Conservation (phyloP, 37 sponge, comb jelly and placozoan species). For the Spongilla lacustris region DNA sequence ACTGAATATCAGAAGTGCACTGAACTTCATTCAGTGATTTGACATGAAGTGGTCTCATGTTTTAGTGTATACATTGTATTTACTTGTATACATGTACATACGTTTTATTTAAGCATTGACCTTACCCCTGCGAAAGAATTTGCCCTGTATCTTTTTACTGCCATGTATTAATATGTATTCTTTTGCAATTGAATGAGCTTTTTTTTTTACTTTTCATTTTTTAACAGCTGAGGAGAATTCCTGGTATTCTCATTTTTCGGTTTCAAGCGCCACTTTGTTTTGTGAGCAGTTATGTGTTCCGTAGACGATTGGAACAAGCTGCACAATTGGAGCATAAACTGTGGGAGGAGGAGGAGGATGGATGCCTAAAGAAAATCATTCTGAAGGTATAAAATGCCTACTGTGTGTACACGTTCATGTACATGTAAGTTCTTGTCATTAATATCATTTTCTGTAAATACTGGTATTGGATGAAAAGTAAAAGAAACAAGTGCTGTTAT, state of each 20-base stretch:
- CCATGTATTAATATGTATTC: background rate
- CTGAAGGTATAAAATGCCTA: conserved; percentile 1
- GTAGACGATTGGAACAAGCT: conserved; percentile 26
- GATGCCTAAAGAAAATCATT: conserved; percentile 19
- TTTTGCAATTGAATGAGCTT: background rate
- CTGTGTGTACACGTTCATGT: too few species aligned
- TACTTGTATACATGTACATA: too few species aligned
- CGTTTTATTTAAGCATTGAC: too few species aligned
- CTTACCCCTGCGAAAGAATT: too few species aligned
- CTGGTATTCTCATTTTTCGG: conserved; percentile 67
- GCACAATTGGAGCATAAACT: conserved; percentile 9
- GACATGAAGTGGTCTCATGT: too few species aligned
- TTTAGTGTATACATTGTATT: too few species aligned
- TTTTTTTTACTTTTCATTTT: background rate
- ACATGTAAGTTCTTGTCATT: too few species aligned
- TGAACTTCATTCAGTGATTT: too few species aligned
- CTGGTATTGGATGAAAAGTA: too few species aligned
- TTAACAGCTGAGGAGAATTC: conserved; percentile 49
- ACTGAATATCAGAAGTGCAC: too few species aligned
- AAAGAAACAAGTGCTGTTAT: too few species aligned
- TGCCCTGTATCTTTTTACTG: background rate
- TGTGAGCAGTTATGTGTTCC: conserved; percentile 59
- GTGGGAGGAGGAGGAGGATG: background rate
- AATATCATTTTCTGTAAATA: too few species aligned
- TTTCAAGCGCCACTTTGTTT: conserved; percentile 74